Conservation (phyloP, 2,888 invertebrate species). For the Aporophyla lueneburgensis region DNA sequence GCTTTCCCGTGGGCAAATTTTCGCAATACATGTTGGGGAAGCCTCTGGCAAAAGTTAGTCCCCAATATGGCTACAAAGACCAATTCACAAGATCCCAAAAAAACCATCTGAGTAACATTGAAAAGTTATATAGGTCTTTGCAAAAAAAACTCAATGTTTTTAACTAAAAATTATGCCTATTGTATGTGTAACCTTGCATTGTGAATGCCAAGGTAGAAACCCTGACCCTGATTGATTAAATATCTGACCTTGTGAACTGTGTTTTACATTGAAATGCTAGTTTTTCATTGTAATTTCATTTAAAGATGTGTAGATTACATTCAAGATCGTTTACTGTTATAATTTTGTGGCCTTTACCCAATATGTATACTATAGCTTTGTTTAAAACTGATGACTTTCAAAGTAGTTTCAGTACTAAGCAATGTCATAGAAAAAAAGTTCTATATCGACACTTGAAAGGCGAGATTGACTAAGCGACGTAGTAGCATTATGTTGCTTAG, state of each 20-base stretch:
- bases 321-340: neutral
- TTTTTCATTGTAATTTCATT: constrained; percentile 34
- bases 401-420: neutral
- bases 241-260: constrained; percentile 35
- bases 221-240: constrained; percentile 51
- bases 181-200: constrained; percentile 56
- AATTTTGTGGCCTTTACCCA: constrained; percentile 16
- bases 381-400: neutral
- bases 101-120: neutral
- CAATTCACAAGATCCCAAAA: neutral
- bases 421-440: neutral
- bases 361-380: neutral
- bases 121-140: neutral
- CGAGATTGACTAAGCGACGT: too few relatives aligned
- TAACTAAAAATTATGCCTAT: constrained; percentile 7
- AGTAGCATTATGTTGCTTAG: too few relatives aligned
- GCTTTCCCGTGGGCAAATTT: neutral
- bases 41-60: neutral
- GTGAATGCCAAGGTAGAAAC: constrained; percentile 58
- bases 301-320: constrained; percentile 3
- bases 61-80: neutral
- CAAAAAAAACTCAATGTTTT: constrained; percentile 5
- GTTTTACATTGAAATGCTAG: constrained; percentile 32
- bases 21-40: neutral
- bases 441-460: too few relatives aligned